Evolutionary conservation across 2,888 invertebrate genomes (phyloP).

Genomic region (Eulithis testata): DNA sequence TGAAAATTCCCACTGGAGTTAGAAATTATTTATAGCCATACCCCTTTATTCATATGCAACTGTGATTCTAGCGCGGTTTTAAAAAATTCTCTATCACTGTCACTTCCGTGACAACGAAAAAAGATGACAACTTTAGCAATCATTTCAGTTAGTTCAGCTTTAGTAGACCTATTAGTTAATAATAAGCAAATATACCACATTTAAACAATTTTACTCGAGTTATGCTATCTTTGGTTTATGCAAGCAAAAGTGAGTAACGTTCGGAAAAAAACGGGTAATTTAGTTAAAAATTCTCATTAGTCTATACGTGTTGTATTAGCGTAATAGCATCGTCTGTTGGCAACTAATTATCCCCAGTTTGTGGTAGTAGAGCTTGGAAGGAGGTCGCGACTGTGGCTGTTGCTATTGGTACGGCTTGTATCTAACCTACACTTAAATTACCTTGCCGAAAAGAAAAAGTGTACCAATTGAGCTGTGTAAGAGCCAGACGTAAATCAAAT

Average conservation of each 20-base stretch:
- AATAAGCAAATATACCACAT: not conserved
- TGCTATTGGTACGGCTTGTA: slow-evolving; percentile 51
- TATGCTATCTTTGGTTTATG: slow-evolving; percentile 2
- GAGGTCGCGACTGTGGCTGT: slow-evolving; percentile 49
- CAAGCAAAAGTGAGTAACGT: slow-evolving; percentile 12
- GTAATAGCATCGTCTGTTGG: slow-evolving; percentile 46
- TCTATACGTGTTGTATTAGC: slow-evolving; percentile 51
- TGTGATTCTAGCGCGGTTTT: too few relatives aligned
- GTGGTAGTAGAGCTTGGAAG: slow-evolving; percentile 42
- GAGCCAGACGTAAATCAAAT: slow-evolving; percentile 83
- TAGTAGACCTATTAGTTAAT: too few relatives aligned
- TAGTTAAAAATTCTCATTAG: slow-evolving; percentile 57
- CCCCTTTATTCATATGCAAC: too few relatives aligned
- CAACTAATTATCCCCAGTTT: slow-evolving; percentile 47
- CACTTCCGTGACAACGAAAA: too few relatives aligned
- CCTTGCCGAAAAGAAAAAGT: slow-evolving; percentile 80
- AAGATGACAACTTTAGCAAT: too few relatives aligned
- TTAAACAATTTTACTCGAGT: not conserved
- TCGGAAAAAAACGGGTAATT: slow-evolving; percentile 49
- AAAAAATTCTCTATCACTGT: too few relatives aligned
- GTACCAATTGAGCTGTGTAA: slow-evolving; percentile 79
- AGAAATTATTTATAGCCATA: not conserved
- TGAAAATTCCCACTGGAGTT: not conserved
- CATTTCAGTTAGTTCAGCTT: too few relatives aligned
- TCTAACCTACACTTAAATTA: slow-evolving; percentile 67